Evolutionary conservation across 2,113 vertebrate species (phyloP), one percentile per base, ranked within the genome.

Genomic region (Lynx canadensis): DNA sequence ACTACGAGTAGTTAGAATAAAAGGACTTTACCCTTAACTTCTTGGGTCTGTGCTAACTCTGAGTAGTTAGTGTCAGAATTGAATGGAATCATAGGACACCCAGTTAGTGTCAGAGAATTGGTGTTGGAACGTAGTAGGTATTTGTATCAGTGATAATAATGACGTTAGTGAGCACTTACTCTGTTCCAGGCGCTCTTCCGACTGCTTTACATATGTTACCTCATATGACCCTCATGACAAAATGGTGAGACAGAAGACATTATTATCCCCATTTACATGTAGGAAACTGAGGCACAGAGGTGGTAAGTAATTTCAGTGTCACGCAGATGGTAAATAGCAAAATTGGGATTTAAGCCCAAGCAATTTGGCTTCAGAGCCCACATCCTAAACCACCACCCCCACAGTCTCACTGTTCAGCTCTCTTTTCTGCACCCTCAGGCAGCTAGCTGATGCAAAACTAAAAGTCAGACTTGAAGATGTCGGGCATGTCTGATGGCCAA

Each of bases 341-440:
- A 82, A 50, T 13, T 65, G 55, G 57, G 2, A 76, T 63, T 86
- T 74, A 73, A 87, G 71, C 25, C 73, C 66, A 81, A 71, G 50
- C 50, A 86, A 14, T 66, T 36, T 89, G 86, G 27, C 31, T 60
- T 50, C 33, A 83, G 38, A 79, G 23, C 18, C 21, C 41, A 21
- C 4, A 33, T 63, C 25, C 27, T 38, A 60, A 89, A 73, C 66
- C 8, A 2, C 6, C 1, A 7, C 15, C 1, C 3, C 0, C 4
- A 2, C 4, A 57, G 10, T 52, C 79, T 25, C 4, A 2, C 23
- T 23, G 21, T 38, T 81, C 76, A 71, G 29, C 52, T 13, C 15
- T 48, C 50, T n/a, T 38, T 94, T 45, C 41, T 79, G 65, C 76
- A 69, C 76, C 19, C 14, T 45, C 14, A 25, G 15, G 50, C 12